Evolutionary conservation across 2,113 vertebrate species (phyloP).

Genomic region (Syngnathoides biaculeatus): DNA sequence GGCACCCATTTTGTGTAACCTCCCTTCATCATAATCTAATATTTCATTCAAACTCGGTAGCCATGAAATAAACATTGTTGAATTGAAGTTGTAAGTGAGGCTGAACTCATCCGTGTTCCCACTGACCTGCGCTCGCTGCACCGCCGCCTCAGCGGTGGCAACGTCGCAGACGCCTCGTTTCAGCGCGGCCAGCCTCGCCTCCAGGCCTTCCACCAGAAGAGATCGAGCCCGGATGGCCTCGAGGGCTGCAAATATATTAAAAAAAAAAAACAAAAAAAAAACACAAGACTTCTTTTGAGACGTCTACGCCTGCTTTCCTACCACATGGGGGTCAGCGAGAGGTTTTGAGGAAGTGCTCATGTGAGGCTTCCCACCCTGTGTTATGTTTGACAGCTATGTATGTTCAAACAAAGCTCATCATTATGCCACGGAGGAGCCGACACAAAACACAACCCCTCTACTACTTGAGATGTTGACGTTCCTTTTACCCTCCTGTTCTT

Average conservation of each 20-base stretch:
- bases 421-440: neutral
- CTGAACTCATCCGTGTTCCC: no score
- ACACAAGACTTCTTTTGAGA: neutral
- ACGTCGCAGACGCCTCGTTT: slow-evolving; percentile 65
- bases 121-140: slow-evolving; percentile 74
- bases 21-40: no score
- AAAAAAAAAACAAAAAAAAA: no score
- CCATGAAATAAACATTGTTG: no score
- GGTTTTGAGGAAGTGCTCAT: neutral
- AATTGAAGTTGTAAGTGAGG: no score
- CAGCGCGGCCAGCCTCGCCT: slow-evolving; percentile 64
- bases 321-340: slow-evolving; percentile 42
- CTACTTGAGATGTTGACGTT: neutral
- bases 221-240: slow-evolving; percentile 28
- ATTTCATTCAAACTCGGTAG: no score
- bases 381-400: slow-evolving; percentile 23
- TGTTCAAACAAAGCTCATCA: neutral
- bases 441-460: neutral
- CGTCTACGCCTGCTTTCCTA: neutral
- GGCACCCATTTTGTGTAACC: no score
- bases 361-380: slow-evolving; percentile 7
- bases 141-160: slow-evolving; percentile 68
- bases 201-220: slow-evolving; percentile 68
- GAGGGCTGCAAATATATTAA: slow-evolving; percentile 54
- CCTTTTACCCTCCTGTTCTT: neutral